Percentiles rank a stretch among this genome's conserved stretches.
phyloP scores from a whole-genome alignment of 1,140 invertebrate species.

The Helicoverpa zea region DNA sequence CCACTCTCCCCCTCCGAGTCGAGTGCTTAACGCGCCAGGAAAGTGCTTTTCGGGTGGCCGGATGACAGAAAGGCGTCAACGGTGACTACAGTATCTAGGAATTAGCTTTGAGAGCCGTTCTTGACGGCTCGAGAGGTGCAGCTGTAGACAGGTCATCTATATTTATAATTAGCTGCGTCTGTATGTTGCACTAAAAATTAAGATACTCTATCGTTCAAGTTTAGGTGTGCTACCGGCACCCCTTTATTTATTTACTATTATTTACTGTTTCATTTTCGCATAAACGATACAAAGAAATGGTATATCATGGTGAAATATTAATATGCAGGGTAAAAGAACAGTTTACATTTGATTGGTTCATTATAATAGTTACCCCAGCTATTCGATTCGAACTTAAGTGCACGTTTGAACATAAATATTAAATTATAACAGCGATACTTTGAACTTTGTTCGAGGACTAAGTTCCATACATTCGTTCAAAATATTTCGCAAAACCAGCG shows the following conservation, averaged over 20 bases:
- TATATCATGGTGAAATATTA: neutral
- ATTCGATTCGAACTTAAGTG: neutral
- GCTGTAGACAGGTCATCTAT: constrained; percentile 39
- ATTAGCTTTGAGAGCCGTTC: constrained; percentile 71
- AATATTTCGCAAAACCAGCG: neutral
- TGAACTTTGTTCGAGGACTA: too few species aligned
- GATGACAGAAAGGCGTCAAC: constrained; percentile 78
- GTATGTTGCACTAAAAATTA: neutral
- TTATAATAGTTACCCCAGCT: neutral
- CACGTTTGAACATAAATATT: constrained; percentile 3
- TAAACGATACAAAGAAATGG: neutral
- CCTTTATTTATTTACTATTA: neutral
- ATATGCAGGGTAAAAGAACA: neutral
- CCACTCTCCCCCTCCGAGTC: constrained; percentile 58
- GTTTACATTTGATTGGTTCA: neutral
- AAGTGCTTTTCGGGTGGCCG: constrained; percentile 77
- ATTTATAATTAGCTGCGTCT: constrained; percentile 26
- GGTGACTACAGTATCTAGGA: constrained; percentile 63
- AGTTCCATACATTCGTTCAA: neutral
- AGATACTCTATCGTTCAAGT: neutral
- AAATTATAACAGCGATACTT: neutral
- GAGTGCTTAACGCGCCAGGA: constrained; percentile 76
- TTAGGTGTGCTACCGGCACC: neutral
- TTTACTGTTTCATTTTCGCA: neutral
- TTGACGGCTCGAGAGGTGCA: constrained; percentile 38